phyloP scores from a whole-genome alignment of 1,140 invertebrate species.

The Procambarus clarkii region DNA sequence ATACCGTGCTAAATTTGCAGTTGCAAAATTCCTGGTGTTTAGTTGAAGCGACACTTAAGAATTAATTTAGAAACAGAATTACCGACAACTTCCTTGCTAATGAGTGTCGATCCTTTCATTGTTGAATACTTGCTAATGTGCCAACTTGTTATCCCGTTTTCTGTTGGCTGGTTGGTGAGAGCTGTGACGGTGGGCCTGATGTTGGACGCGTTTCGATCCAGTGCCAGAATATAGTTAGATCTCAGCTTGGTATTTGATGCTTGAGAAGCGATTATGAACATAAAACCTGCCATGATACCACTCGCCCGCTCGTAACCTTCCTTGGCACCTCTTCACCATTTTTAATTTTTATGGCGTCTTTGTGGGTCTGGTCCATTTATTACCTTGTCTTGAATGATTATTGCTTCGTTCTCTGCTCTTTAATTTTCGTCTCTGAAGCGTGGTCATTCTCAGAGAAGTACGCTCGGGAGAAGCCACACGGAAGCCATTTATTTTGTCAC shows the following conservation, averaged over 20 bases:
- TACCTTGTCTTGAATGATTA: background rate
- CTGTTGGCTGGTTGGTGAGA: background rate
- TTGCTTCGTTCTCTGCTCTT: background rate
- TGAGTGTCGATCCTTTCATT: no score
- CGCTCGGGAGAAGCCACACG: background rate
- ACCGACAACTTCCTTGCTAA: no score
- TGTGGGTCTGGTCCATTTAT: background rate
- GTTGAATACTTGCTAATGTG: background rate
- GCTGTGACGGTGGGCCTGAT: background rate
- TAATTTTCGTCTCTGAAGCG: background rate
- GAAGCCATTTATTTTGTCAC: background rate
- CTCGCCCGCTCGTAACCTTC: background rate
- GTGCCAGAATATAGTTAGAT: constrained; percentile 9
- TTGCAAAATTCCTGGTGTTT: no score
- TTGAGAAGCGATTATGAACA: background rate
- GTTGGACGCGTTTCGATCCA: background rate
- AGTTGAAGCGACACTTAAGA: no score
- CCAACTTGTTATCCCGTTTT: background rate
- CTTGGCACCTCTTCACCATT: background rate
- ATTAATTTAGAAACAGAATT: no score
- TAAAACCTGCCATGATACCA: background rate
- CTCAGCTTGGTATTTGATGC: background rate
- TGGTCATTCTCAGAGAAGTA: background rate
- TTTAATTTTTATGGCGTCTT: background rate
- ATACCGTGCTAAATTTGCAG: no score